Base-by-base conservation (phyloP, 2,888 invertebrate species). In the Drosophila lutescens region DNA sequence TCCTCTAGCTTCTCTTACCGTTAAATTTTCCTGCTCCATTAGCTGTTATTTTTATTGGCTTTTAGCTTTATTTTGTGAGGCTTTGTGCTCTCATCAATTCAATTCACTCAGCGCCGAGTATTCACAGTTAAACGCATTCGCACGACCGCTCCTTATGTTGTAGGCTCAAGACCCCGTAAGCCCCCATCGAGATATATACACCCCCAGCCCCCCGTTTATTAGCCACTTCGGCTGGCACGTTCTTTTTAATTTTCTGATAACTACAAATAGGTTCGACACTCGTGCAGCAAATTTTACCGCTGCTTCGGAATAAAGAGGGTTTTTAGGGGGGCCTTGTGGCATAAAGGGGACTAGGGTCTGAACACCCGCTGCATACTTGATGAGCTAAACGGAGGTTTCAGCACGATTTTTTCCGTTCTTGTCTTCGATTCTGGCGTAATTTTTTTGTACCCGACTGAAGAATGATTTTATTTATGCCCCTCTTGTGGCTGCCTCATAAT, bases 391-490 rank as follows among this genome's bases (percentile, higher is more conserved):
- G 58, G 54, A 36, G 62, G 55, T 51, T 56, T 68, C 68, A 68
- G 69, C 66, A 66, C 67, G 66, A 67, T 34, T 66, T 47, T 53
- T 53, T n/a, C 9, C 9, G 51, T 40, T 65, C 47, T 55, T 67
- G 67, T 47, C 40, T 47, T 66, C 47, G 66, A 66, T 54, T 65
- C 30, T 40, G 50, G 10, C 34, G 46, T 44, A 44, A 44, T 44
- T 20, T 53, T 41, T 36, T 50, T 50, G 40, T 40, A 12, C 26
- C 38, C 17, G 30, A 5, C 36, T 50, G 69, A 58, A 69, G 76
- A 86, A 78, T 80, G 81, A 76, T 87, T 89, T 89, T 89, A 83
- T 86, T 89, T 89, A 89, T 89, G 88, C 83, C 79, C 81, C 89
- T 81, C 88, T 85, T 87, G 86, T 74, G 86, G 89, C 83, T 80